phyloP scores from a whole-genome alignment of 2,797 vertebrate species.

The Acropternis orthonyx region DNA sequence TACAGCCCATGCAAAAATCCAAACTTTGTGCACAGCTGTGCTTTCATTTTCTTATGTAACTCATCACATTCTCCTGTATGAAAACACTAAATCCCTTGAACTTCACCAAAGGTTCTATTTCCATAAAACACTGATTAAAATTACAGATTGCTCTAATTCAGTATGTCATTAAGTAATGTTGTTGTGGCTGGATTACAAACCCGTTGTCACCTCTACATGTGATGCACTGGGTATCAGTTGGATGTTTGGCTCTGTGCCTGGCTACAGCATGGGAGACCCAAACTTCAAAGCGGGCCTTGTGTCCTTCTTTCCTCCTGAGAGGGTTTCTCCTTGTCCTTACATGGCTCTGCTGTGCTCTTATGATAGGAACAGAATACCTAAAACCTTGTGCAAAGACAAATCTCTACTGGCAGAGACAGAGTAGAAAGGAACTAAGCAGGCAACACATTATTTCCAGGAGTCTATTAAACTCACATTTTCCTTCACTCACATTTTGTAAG shows the following conservation, averaged over 20 bases:
- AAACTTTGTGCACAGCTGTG: neutral
- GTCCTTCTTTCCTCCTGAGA: slow-evolving; percentile 41
- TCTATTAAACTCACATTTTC: neutral
- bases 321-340: slow-evolving; percentile 67
- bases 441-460: neutral
- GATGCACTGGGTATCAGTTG: slow-evolving; percentile 11
- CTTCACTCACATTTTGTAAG: neutral
- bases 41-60: neutral
- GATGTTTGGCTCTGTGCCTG: slow-evolving; percentile 69
- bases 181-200: slow-evolving; percentile 63
- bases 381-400: slow-evolving; percentile 58
- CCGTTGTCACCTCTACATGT: slow-evolving; percentile 42
- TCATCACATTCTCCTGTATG: neutral
- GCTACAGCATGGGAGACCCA: slow-evolving; percentile 40
- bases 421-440: neutral
- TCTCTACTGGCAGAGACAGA: slow-evolving; percentile 44
- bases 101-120: slow-evolving; percentile 52
- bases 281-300: slow-evolving; percentile 59
- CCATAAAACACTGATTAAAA: slow-evolving; percentile 68
- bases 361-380: slow-evolving; percentile 62
- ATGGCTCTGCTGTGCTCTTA: slow-evolving; percentile 37
- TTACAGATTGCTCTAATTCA: slow-evolving; percentile 59
- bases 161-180: slow-evolving; percentile 30
- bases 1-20: neutral
- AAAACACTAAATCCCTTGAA: neutral